Evolutionary conservation across 2,113 vertebrate species (phyloP), one percentile per base, ranked within the genome.

Genomic region (Benthochromis sp.): DNA sequence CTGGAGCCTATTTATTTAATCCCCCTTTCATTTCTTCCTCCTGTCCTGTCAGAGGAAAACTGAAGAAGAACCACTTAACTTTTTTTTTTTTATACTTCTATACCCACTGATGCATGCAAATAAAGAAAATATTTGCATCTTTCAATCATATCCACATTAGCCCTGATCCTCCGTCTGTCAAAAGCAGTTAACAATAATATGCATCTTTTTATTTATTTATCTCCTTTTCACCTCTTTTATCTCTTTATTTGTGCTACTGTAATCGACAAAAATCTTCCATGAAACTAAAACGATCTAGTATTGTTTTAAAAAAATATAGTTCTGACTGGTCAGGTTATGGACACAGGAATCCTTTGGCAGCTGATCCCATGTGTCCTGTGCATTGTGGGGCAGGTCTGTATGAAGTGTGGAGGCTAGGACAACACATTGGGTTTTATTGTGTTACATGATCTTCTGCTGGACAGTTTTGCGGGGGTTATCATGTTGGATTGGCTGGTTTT

Each of bases 1-100:
- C 81, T 87, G 79, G 21, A 86, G 88, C 87, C 87, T 86, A 81
- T 94, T 95, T 93, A 88, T 95, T 91, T 94, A 92, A 92, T 93
- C 88, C 87, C 69, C 55, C 79, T 88, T 59, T 93, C 82, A 79
- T 89, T 90, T 88, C 88, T 73, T 89, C 81, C 85, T 86, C 76
- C 89, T 91, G 85, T 91, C 86, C 85, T 91, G 86, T 93, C 90
- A 92, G 54, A 88, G 38, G 17, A 86, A 93, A 89, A 89, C 79
- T 85, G 88, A 87, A 84, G 88, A 81, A 89, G 86, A 91, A 86
- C 69, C 90, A 91, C 90, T 94, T 88, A 88, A 92, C 88, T 90
- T 21, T n/a, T 38, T 36, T 45, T 61, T 45, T 61, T 81, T 84
- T 55, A 83, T 61, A 7, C 11, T 82, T 84, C 89, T 59, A 81